Evolutionary conservation across 2,113 vertebrate species (phyloP), one percentile per base, ranked within the genome.

Genomic region (Hyla sarda): DNA sequence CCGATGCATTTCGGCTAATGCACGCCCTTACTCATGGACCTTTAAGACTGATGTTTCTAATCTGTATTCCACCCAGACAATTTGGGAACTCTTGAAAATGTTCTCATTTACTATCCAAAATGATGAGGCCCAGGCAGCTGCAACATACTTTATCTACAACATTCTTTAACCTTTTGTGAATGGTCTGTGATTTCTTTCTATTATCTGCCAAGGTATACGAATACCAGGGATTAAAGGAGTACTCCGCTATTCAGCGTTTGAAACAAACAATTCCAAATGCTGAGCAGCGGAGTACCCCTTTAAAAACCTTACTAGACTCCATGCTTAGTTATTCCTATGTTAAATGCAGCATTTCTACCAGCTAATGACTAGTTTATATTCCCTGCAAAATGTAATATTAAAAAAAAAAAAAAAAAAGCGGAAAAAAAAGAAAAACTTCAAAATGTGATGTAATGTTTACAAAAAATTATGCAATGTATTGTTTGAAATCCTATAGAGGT

Each of bases 361-460:
- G 13, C 50, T 56, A 56, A 78, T 54, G 19, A 78, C 75, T 32
- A 21, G 28, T 16, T 77, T 2, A 23, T 54, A 79, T 58, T 58
- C n/a, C 41, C 4, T 56, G 17, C 50, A 34, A 30, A n/a, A 32
- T 78, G 50, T 32, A 76, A 25, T 13, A 16, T 48, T 75, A 75
- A 1, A 48, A 48, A 52, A 50, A 76, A 41, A 34, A 5, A 76
- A 10, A 3, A 50, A 56, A 56, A 5, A n/a, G 11, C 11, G 1
- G 47, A 73, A n/a, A 73, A 45, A 45, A 69, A 13, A 37, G 41
- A 71, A 62, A 69, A 54, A 19, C 11, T 54, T 21, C 5, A 32
- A 80, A 86, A 78, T 77, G 74, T 78, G 74, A 85, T 75, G 74
- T 85, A 41, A 80, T 81, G 84, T 86, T 81, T 86, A 86, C 77